Evolutionary conservation across 2,797 vertebrate genomes (phyloP), one percentile per base, ranked within the genome.

Genomic region (Sus cebifrons): DNA sequence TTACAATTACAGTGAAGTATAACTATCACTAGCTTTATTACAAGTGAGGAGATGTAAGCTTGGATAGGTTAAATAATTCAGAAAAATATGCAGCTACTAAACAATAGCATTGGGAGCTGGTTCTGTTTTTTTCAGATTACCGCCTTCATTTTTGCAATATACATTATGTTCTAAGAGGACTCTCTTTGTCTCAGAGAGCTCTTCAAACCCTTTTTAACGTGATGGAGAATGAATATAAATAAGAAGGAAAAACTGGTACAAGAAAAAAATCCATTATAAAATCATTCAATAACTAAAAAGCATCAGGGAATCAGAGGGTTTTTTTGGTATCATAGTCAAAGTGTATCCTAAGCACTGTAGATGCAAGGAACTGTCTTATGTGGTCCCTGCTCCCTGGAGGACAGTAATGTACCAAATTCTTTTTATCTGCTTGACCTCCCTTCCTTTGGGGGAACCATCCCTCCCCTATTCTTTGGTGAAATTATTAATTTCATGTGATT

Each of bases 181-280:
- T 54, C 9, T 89, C 44, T 29, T 88, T 86, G 44, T 75, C 20
- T 87, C 49, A 7, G 4, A 12, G 36, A 40, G 52, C 25, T 89
- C 85, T 85, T 96, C 62, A 95, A 73, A 79, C 5, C 3, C 56
- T 78, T 70, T 77, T 91, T 81, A 93, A 77, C 27, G 49, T 56
- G 65, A 74, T 29, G 60, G 15, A 17, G 25, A 83, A 27, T 68
- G 70, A 73, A 9, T 67, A 67, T 32, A 88, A 86, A 21, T 78
- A 75, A 85, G 44, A 94, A 87, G 12, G 32, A 54, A 36, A 94
- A 88, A 65, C 52, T 32, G 3, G 15, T n/a, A 70, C 27, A 67
- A 25, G 62, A 60, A 90, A 64, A 87, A 67, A 70, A 74, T 83
- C 18, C 27, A n/a, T 92, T 77, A 90, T 54, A 52, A 92, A 86